These are phyloP conservation scores for Seira ritae DNA, from an alignment of 2,888 invertebrate genomes.

Conservation along the genomic window DNA sequence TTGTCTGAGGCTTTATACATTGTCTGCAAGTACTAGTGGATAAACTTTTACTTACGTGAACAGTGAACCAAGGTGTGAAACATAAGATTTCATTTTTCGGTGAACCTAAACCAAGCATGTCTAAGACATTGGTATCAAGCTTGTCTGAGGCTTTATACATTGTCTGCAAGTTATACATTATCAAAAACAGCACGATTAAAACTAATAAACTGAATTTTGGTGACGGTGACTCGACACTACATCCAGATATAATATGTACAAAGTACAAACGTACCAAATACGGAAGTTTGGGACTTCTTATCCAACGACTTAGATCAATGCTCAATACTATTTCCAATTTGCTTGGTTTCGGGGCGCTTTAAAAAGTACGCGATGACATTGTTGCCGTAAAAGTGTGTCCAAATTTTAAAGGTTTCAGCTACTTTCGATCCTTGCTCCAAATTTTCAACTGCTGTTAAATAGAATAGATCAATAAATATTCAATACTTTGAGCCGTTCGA, in stretches of 20 bases:
- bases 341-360: conserved; percentile 67
- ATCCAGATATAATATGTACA: too few species aligned
- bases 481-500: too few species aligned
- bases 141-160: conserved; percentile 69
- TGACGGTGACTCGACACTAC: too few species aligned
- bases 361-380: conserved; percentile 71
- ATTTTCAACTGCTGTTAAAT: conserved; percentile 64
- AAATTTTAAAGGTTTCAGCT: conserved; percentile 68
- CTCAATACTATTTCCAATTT: conserved; percentile 71
- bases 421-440: conserved; percentile 66
- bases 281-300: conserved; percentile 69
- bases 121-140: conserved; percentile 62
- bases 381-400: conserved; percentile 71
- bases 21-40: too few species aligned
- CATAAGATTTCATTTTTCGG: conserved; percentile 66
- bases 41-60: conserved; percentile 69
- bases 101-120: conserved; percentile 67
- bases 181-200: background rate
- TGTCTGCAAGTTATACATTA: conserved; percentile 52
- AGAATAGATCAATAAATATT: too few species aligned
- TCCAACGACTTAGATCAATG: conserved; percentile 70
- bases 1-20: conserved; percentile 69
- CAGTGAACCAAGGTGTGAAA: conserved; percentile 72
- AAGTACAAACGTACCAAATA: conserved; percentile 57
- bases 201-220: background rate